Base-by-base conservation (phyloP, 1,140 invertebrate genomes). In the Ostrea denselamellosa region DNA sequence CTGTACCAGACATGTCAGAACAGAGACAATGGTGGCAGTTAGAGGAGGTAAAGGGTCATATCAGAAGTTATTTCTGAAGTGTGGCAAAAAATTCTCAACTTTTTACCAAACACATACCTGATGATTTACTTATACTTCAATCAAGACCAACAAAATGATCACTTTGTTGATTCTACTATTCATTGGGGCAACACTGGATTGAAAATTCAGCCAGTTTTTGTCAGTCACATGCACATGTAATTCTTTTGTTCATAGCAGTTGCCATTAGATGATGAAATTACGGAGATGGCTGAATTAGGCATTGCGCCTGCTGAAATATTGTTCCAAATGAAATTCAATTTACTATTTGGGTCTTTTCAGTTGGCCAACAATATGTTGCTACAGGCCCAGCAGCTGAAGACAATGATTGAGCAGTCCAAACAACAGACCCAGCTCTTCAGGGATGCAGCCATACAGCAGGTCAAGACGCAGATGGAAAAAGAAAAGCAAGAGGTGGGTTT, bases 401-500 rank as follows among this genome's bases (percentile, higher is more conserved):
- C 91, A 19, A 93, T 95, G 91, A 93, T 95, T 34, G 94, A 95
- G 56, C 93, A 93, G 44, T 92, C 94, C 5, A 95, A 94, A 86
- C 93, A 94, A 54, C 94, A 95, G 86, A 92, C 92, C 83, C 87
- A 93, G 22, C 83, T 92, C 12, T 90, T 92, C 17, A 94, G 93
- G 77, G 94, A 95, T 81, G 88, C 87, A 34, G 93, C 93, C 22
- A 88, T 95, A 12, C 92, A 94, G 56, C 92, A 94, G 85, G 90
- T 94, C 0, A 92, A 92, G 82, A 58, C 90, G 58, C 94, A 95
- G 86, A 90, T 94, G 91, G 97, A 94, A 96, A 97, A 96, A 96
- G 96, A 95, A 96, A 96, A 94, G 95, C 96, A 93, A 95, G 94
- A 93, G 87, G 96, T 91, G 94, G 34, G 34, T n/a, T n/a, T n/a